These are phyloP conservation scores for Potamarius usumacintae DNA, from an alignment of 2,113 vertebrate species.

Conservation along the genomic window DNA sequence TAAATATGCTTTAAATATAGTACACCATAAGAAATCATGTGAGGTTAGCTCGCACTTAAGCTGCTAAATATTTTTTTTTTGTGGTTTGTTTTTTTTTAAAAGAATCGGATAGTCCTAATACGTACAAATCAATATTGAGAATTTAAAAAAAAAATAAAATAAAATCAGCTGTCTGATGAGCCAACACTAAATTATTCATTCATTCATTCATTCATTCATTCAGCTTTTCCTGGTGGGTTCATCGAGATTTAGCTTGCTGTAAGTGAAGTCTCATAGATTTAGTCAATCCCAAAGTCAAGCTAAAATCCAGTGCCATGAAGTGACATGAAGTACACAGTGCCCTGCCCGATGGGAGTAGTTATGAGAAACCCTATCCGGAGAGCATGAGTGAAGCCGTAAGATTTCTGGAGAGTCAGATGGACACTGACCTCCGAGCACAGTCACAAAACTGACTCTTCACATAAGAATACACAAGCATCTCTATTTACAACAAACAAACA, in stretches of 20 bases:
- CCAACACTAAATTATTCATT: background rate
- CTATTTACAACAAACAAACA: background rate
- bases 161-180: background rate
- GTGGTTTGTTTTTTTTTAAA: too few relatives aligned
- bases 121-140: background rate
- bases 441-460: background rate
- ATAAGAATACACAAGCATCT: background rate
- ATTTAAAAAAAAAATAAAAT: too few relatives aligned
- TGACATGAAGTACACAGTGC: too few relatives aligned
- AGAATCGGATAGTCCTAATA: too few relatives aligned
- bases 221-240: background rate
- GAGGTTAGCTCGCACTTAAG: background rate
- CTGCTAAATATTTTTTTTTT: too few relatives aligned
- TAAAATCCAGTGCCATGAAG: background rate
- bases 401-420: background rate
- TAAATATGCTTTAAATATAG: background rate
- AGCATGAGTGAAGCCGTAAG: background rate
- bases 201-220: background rate
- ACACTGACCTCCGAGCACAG: background rate
- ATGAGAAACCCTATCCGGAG: background rate
- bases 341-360: background rate
- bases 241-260: background rate
- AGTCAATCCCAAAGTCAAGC: background rate
- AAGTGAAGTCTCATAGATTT: background rate
- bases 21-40: background rate